Conservation (phyloP, 2,888 invertebrate species). For the Papilio gigon region DNA sequence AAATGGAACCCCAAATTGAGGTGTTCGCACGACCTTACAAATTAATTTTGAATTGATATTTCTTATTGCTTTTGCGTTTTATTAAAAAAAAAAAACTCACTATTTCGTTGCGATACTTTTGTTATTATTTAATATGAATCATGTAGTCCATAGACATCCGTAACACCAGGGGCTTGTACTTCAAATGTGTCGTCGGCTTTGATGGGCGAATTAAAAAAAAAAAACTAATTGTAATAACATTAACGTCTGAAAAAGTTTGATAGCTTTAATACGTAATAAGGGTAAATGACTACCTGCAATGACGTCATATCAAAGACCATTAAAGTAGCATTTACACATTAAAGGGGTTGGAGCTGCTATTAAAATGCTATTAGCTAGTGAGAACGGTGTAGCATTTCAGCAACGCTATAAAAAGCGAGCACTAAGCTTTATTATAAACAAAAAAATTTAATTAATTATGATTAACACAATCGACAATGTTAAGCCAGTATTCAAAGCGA, state of each 20-base stretch:
- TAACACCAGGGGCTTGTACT: no score
- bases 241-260: constrained; percentile 25
- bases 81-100: no score
- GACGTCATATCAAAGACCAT: constrained; percentile 41
- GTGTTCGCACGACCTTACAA: constrained; percentile 42
- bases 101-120: no score
- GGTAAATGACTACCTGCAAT: constrained; percentile 42
- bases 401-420: constrained; percentile 37
- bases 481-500: neutral
- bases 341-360: constrained; percentile 46
- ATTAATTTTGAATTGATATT: constrained; percentile 38
- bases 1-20: constrained; percentile 46
- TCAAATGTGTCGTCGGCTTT: no score
- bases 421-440: constrained; percentile 31
- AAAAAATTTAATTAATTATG: constrained; percentile 28
- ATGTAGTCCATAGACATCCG: no score
- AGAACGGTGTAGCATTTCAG: constrained; percentile 42
- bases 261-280: constrained; percentile 28
- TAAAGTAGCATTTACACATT: constrained; percentile 44
- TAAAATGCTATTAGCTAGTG: constrained; percentile 50
- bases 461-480: neutral
- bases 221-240: neutral
- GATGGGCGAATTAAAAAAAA: no score
- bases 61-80: no score
- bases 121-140: no score